Evolutionary conservation across 2,797 vertebrate genomes (phyloP), one percentile per base, ranked within the genome.

Genomic region (Malacoctenus gilli): DNA sequence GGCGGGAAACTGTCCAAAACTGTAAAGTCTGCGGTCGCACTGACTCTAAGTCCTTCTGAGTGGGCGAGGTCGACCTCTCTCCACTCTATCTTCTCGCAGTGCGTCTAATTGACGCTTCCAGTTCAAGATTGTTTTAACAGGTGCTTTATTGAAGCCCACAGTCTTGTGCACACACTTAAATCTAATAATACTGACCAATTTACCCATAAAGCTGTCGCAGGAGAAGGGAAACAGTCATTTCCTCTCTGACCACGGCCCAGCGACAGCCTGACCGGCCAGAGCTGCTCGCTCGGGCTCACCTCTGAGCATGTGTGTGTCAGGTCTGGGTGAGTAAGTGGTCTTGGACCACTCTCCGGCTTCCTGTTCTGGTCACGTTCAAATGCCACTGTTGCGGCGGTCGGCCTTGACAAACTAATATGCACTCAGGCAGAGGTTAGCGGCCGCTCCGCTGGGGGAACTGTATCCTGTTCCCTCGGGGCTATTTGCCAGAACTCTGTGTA

Each of bases 91-190:
- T 65, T 43, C 48, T 41, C 53, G 35, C 41, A 39, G 49, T 58
- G 50, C 59, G 53, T 58, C 68, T 77, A 74, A 72, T 84, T 62
- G 63, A 59, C 49, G 67, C 32, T 56, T 12, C 28, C 53, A 49
- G 62, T 62, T 77, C 49, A 53, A 12, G 65, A 49, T 69, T 88
- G 86, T 88, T 88, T 89, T 83, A 87, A 87, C 85, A 88, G 82
- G 81, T 89, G 86, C 72, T 61, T 62, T 51, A 68, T 74, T 59
- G 68, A 67, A 69, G 43, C 25, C 14, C 59, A 7, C 61, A 5
- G 53, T 59, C 70, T 58, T 32, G 46, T 57, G 58, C 57, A 25
- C 76, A 46, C 78, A 81, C 72, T 85, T 80, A 79, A 77, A 78
- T 79, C 63, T 77, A 86, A 83, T 85, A 82, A 80, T 79, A 68